Evolutionary conservation across 2,888 invertebrate species (phyloP).

Genomic region (Athrips mouffetella): DNA sequence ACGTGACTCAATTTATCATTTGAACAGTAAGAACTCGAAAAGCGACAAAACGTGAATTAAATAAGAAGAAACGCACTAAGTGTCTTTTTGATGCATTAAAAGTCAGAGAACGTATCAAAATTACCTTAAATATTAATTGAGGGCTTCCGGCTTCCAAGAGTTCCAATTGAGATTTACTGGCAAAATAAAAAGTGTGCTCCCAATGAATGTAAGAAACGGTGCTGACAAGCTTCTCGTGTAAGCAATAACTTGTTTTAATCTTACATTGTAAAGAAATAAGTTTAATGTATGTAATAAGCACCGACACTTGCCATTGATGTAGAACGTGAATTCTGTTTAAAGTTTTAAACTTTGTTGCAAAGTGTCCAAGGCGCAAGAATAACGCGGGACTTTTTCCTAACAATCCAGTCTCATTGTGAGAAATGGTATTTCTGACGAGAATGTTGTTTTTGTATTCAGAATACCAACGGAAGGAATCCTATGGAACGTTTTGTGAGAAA

Average conservation of each 20-base stretch:
- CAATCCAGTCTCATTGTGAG: not conserved
- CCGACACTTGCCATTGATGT: constrained; percentile 8
- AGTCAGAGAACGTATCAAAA: not conserved
- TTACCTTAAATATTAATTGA: constrained; percentile 7
- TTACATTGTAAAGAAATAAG: constrained; percentile 4
- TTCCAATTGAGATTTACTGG: constrained; percentile 7
- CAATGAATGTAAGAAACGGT: constrained; percentile 12
- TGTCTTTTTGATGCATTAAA: no score
- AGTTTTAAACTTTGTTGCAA: not conserved
- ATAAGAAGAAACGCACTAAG: no score
- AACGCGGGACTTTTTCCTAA: not conserved
- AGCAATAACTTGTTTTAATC: constrained; percentile 23
- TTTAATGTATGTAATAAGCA: constrained; percentile 10
- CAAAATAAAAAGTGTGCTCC: constrained; percentile 2
- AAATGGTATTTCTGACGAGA: not conserved
- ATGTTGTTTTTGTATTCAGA: not conserved
- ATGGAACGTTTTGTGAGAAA: not conserved
- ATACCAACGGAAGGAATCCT: not conserved
- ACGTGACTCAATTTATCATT: no score
- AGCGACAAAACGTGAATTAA: no score
- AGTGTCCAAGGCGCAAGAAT: not conserved
- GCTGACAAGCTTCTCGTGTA: constrained; percentile 1
- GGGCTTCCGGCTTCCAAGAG: constrained; percentile 5
- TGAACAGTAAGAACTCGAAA: no score
- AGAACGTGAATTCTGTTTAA: not conserved